phyloP scores from a whole-genome alignment of 2,888 invertebrate species.

The Branchipolynoe longqiensis region DNA sequence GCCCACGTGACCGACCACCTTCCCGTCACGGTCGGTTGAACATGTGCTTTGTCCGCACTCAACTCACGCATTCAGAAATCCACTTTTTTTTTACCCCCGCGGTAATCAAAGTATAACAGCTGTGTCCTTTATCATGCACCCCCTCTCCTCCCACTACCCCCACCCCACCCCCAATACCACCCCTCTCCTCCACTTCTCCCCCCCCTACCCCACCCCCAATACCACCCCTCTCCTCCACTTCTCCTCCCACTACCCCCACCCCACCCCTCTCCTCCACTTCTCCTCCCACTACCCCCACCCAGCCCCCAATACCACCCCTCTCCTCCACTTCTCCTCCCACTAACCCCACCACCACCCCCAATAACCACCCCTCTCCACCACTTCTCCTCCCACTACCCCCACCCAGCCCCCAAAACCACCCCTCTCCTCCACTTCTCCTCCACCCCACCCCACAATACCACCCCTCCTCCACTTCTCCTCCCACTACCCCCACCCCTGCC shows the following conservation, averaged over 20 bases:
- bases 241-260: neutral
- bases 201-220: neutral
- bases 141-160: neutral
- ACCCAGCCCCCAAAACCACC: neutral
- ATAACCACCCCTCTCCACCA: neutral
- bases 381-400: neutral
- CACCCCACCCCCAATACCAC: no score
- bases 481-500: neutral
- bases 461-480: neutral
- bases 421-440: neutral
- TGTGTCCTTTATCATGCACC: neutral
- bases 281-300: neutral
- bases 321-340: neutral
- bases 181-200: no score
- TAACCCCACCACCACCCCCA: neutral
- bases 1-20: slow-evolving; percentile 28
- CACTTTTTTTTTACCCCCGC: neutral
- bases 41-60: neutral
- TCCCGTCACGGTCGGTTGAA: neutral
- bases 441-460: neutral
- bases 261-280: neutral
- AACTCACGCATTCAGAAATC: slow-evolving; percentile 4
- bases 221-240: neutral
- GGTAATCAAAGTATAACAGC: slow-evolving; percentile 47
- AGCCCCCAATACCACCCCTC: neutral